Percentiles rank a stretch among this genome's conserved stretches.
phyloP scores from a whole-genome alignment of 2,113 vertebrate genomes.

The Protomyctophum bolini region DNA sequence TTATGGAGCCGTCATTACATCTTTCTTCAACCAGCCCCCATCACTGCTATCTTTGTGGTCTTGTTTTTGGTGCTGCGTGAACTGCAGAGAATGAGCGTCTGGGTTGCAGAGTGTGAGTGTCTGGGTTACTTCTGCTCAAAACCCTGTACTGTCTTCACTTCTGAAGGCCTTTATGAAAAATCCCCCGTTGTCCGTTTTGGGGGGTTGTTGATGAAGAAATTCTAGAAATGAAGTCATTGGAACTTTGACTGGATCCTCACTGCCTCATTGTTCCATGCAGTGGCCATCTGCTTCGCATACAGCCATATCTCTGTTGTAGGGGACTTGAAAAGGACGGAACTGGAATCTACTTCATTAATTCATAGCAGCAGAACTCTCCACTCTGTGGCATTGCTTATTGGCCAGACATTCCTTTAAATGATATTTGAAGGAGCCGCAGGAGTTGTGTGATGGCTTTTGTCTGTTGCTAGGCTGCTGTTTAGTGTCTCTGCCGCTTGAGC shows the following conservation, averaged over 20 bases:
- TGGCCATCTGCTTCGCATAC: constrained; percentile 70
- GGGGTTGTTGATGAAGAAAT: constrained; percentile 48
- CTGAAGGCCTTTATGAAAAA: constrained; percentile 27
- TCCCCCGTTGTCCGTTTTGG: constrained; percentile 21
- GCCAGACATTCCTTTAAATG: constrained; percentile 54
- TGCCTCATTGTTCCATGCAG: constrained; percentile 65
- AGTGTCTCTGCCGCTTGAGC: constrained; percentile 49
- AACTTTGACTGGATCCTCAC: constrained; percentile 54
- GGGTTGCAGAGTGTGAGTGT: constrained; percentile 23
- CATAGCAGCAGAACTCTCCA: constrained; percentile 49
- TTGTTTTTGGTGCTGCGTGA: constrained; percentile 30
- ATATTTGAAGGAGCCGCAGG: constrained; percentile 49
- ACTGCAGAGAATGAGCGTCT: constrained; percentile 37
- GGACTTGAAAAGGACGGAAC: constrained; percentile 41
- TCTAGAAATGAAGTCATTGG: constrained; percentile 69
- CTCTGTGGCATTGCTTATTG: constrained; percentile 46
- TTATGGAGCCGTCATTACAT: constrained; percentile 28
- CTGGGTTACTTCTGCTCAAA: constrained; percentile 43
- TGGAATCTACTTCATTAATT: constrained; percentile 67
- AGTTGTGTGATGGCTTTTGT: constrained; percentile 70
- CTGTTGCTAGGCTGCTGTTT: constrained; percentile 55
- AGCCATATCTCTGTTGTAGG: constrained; percentile 69
- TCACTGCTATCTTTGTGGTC: constrained; percentile 35
- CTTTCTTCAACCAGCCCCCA: constrained; percentile 19
- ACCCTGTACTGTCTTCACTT: constrained; percentile 22